Base-by-base conservation (phyloP, 2,113 vertebrate species). In the Dicrurus megarhynchus region DNA sequence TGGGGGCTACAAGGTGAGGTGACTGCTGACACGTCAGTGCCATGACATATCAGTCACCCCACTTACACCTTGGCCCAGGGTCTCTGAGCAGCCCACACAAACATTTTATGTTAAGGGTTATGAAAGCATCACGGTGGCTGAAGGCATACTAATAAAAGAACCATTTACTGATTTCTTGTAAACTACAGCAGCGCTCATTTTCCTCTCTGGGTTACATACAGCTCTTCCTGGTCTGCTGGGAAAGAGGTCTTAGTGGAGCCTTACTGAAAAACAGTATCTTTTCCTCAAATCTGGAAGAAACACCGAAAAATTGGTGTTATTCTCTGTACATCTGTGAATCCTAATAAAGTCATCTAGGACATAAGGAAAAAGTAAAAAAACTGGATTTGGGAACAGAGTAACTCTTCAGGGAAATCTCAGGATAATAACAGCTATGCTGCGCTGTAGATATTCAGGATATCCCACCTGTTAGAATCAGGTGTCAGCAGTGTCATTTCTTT, bases 51-150 rank as follows among this genome's bases (percentile, higher is more conserved):
- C 84, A n/a, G 17, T 14, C 39, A 42, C 44, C 10, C 42, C 7
- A 4, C 50, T 44, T 13, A 6, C 2, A 6, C 21, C 23, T 28
- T 26, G 24, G 41, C 37, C 39, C 2, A 0, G 32, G 19, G 4
- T 6, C 47, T 22, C 35, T 50, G 17, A 77, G 44, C 32, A 50
- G 33, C 39, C 50, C 70, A 63, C 46, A n/a, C n/a, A 70, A 57
- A 18, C 10, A 22, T 46, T 68, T n/a, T 5, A 15, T 33, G 8
- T 6, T 23, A n/a, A 74, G 46, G 35, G 27, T 32, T 44, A 37
- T 22, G 16, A 42, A 70, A 56, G 6, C 20, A 23, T 39, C 56
- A 10, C 1, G 0, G 39, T 63, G 28, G 35, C 37, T 52, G 68
- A 84, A 81, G 50, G 27, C 24, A 61, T 7, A 3, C n/a, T 68